Evolutionary conservation across 1,140 invertebrate species (phyloP).

Genomic region (Scaptomyza pallida): DNA sequence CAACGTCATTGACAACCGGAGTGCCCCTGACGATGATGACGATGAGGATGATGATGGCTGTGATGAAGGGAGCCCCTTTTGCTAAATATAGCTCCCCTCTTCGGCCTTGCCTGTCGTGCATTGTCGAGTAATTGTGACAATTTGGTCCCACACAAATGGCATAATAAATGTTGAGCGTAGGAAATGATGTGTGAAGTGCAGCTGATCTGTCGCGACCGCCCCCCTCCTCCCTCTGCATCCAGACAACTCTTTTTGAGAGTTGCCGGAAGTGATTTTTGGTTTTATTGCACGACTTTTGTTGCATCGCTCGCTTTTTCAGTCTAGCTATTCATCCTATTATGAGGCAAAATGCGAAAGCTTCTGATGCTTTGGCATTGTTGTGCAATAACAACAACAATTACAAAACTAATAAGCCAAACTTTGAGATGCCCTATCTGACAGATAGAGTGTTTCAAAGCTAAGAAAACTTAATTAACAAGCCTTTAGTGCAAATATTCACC

Average conservation of each 20-base stretch:
- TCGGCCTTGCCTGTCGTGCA: slow-evolving; percentile 3
- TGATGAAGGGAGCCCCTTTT: background rate
- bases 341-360: slow-evolving; percentile 6
- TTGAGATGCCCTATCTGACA: background rate
- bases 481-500: no score
- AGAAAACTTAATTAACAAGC: no score
- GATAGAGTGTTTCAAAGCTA: no score
- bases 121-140: slow-evolving; percentile 70
- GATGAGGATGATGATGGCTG: no score
- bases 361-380: background rate
- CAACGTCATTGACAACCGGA: background rate
- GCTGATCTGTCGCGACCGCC: slow-evolving; percentile 11
- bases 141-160: slow-evolving; percentile 72
- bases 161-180: slow-evolving; percentile 73
- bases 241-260: slow-evolving; percentile 11
- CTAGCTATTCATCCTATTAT: background rate
- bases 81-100: slow-evolving; percentile 58
- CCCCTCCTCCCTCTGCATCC: slow-evolving; percentile 3
- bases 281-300: slow-evolving; percentile 25
- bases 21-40: no score
- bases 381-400: background rate
- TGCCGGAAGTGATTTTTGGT: slow-evolving; percentile 75
- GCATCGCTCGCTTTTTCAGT: background rate
- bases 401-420: background rate
- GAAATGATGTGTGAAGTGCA: slow-evolving; percentile 72